Conservation (phyloP, 2,113 vertebrate genomes). For the Bos indicus region DNA sequence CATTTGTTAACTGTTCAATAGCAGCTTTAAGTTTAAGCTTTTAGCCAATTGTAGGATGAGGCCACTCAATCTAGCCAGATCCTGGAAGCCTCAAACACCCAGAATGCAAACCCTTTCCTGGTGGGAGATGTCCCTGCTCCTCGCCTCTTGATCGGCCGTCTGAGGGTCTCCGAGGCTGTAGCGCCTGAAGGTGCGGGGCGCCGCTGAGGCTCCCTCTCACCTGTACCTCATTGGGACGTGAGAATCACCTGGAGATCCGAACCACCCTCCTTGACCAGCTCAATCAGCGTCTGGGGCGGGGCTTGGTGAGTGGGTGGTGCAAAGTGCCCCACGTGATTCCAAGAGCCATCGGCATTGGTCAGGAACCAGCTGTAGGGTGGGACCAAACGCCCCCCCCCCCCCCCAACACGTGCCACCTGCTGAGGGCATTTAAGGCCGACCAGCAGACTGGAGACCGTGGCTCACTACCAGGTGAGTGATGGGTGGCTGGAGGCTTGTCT, state of each 20-base stretch:
- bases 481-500: rapidly evolving
- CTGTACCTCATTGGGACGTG: neutral
- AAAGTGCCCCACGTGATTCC: neutral
- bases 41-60: neutral
- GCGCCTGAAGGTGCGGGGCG: neutral
- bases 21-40: neutral
- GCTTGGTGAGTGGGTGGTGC: rapidly evolving
- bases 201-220: neutral
- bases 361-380: neutral
- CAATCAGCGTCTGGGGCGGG: neutral
- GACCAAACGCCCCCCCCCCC: rapidly evolving
- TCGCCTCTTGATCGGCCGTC: neutral
- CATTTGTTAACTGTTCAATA: neutral
- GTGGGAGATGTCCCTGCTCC: no score
- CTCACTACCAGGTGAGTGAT: constrained; percentile 1
- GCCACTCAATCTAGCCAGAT: neutral
- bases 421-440: constrained; percentile 21
- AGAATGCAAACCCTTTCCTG: neutral
- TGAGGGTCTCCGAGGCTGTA: neutral
- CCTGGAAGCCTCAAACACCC: neutral
- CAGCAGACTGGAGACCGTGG: rapidly evolving
- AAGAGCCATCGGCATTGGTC: neutral
- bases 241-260: neutral
- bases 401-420: neutral
- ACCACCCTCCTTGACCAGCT: neutral